Conservation (phyloP, 1,140 invertebrate species). For the Aleiodes sp. region DNA sequence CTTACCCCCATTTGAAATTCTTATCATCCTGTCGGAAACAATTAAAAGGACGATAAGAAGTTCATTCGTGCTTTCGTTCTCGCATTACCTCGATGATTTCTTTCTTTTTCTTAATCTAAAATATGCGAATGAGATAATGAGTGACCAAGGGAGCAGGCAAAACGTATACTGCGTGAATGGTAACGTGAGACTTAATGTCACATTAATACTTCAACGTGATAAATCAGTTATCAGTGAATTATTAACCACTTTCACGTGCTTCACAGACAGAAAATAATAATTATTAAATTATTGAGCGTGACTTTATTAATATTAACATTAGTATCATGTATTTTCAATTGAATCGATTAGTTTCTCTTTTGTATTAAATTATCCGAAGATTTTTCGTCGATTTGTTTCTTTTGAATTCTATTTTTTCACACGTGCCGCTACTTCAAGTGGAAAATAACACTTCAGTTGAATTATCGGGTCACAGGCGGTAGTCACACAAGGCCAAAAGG, state of each 20-base stretch:
- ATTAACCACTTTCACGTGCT: neutral
- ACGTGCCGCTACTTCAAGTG: neutral
- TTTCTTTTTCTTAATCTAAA: constrained; percentile 15
- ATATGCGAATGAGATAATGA: constrained; percentile 15
- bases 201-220: neutral
- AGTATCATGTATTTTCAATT: too few species aligned
- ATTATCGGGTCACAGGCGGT: constrained; percentile 13
- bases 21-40: constrained; percentile 26
- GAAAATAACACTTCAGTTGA: constrained; percentile 1
- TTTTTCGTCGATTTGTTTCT: too few species aligned
- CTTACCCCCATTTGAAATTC: neutral
- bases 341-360: too few species aligned
- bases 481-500: constrained; percentile 5
- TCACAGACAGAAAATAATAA: too few species aligned
- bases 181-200: constrained; percentile 22
- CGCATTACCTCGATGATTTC: constrained; percentile 4
- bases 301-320: too few species aligned
- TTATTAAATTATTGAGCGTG: too few species aligned
- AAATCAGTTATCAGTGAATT: neutral
- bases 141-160: neutral
- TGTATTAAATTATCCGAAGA: too few species aligned
- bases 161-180: constrained; percentile 5
- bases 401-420: too few species aligned
- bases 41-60: constrained; percentile 30
- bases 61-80: constrained; percentile 9